Percentiles rank a stretch among this genome's conserved stretches.
phyloP scores from a whole-genome alignment of 2,797 vertebrate species.

The Neosilurus mollespiculum region DNA sequence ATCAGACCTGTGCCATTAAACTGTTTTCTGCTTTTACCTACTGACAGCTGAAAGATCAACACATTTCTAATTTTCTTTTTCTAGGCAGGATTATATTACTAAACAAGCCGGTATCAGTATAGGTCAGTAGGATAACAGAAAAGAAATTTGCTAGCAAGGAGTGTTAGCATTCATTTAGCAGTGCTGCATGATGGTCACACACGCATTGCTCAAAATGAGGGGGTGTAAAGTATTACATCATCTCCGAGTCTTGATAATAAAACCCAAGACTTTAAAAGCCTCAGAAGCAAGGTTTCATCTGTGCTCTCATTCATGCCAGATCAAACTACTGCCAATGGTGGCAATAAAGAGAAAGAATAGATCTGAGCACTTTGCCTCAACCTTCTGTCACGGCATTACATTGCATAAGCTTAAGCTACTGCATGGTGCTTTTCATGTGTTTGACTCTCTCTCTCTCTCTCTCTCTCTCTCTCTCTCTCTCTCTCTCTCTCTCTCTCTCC shows the following conservation, averaged over 20 bases:
- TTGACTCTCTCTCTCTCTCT: not conserved
- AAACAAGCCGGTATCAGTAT: not conserved
- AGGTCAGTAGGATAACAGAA: not conserved
- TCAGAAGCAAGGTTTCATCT: conserved; percentile 33
- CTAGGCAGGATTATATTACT: not conserved
- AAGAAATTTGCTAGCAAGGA: not conserved
- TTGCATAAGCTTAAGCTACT: conserved; percentile 38
- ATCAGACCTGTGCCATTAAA: conserved; percentile 1
- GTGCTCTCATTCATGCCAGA: conserved; percentile 25
- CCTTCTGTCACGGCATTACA: conserved; percentile 57
- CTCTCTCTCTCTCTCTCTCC: too few species aligned
- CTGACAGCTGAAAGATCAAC: not conserved
- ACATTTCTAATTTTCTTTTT: not conserved
- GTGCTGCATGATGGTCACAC: conserved; percentile 33
- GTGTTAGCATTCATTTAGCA: conserved; percentile 1
- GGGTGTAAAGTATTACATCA: conserved; percentile 47
- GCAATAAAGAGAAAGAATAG: conserved; percentile 43
- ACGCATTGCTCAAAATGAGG: conserved; percentile 42
- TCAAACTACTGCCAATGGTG: conserved; percentile 46
- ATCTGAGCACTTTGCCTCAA: conserved; percentile 39
- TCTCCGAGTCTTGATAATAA: conserved; percentile 19
- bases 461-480: too few species aligned
- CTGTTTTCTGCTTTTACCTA: not conserved
- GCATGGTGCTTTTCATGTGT: conserved; percentile 29
- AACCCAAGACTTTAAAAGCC: conserved; percentile 30